Percentiles rank a stretch among this genome's conserved stretches.
phyloP scores from a whole-genome alignment of 2,888 invertebrate species.

The Lasioglossum morio region DNA sequence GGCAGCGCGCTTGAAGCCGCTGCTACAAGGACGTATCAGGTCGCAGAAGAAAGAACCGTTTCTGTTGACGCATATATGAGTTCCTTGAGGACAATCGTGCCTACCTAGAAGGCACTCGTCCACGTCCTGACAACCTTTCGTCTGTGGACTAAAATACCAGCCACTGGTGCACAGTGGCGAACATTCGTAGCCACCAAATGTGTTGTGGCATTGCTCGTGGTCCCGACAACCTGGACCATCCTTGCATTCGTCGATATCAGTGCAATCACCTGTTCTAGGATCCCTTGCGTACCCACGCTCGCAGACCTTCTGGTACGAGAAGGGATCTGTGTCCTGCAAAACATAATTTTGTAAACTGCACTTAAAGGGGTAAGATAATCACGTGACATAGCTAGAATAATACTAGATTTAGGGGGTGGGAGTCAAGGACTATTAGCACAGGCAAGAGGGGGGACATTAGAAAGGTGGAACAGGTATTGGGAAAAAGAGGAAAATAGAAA shows the following conservation, averaged over 20 bases:
- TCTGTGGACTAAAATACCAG: constrained; percentile 76
- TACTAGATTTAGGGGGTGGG: too few species aligned
- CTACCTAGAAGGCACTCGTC: constrained; percentile 87
- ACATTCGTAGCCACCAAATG: constrained; percentile 85
- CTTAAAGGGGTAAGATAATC: too few species aligned
- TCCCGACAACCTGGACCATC: constrained; percentile 80
- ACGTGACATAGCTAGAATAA: too few species aligned
- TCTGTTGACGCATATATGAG: constrained; percentile 76
- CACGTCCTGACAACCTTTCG: constrained; percentile 85
- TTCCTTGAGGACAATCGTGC: constrained; percentile 77
- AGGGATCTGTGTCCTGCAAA: constrained; percentile 18
- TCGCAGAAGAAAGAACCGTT: constrained; percentile 79
- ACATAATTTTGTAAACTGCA: background rate
- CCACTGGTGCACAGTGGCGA: constrained; percentile 76
- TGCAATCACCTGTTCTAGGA: constrained; percentile 66
- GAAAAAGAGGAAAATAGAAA: too few species aligned
- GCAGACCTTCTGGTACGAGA: constrained; percentile 52
- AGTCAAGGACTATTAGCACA: too few species aligned
- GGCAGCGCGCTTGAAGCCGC: constrained; percentile 79
- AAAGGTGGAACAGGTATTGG: too few species aligned
- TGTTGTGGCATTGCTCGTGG: constrained; percentile 84
- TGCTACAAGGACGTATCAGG: constrained; percentile 69
- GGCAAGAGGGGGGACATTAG: too few species aligned
- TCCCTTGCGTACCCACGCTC: constrained; percentile 58
- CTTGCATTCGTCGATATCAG: constrained; percentile 87